Evolutionary conservation across 2,797 vertebrate species (phyloP), one percentile per base, ranked within the genome.

Genomic region (Erethizon dorsatum): DNA sequence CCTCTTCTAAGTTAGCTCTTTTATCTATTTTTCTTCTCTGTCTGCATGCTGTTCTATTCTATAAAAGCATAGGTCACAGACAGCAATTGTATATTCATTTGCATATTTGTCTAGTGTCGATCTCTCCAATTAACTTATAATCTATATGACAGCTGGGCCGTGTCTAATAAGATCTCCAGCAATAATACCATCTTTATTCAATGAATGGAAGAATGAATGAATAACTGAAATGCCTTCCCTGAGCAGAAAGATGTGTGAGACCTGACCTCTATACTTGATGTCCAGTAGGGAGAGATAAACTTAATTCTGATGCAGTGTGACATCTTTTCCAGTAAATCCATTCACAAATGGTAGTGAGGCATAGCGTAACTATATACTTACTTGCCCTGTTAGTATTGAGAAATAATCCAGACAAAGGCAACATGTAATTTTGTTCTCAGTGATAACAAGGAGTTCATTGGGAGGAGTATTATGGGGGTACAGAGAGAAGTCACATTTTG

Each of bases 151-250:
- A 85, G 3, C 15, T 10, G 10, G 26, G 2, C 4, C 33, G 47
- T 37, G 11, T 65, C 69, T 73, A 63, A 83, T 67, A 41, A 56
- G 45, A 73, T 90, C 47, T 94, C 75, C 20, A 57, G 9, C 50
- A 87, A 37, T 71, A 47, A 26, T 2, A 50, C 6, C 37, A 71
- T 26, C 28, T 18, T 61, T 63, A 85, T 52, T 89, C 10, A 87
- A 67, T 3, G 37, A 57, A 83, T 80, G 73, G 88, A 91, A 94
- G 50, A 94, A 47, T 75, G 28, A 84, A 37, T 69, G 50, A 85
- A 85, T 50, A 71, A 54, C 54, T 47, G 5, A 75, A 73, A 50
- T 80, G 37, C 28, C 52, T 18, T 82, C 37, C 52, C 26, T 73
- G 11, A 22, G 12, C 50, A 75, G 9, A 87, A 78, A 71, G 20